A percentile compares a stretch with the other conserved stretches of the same genome.
Conservation (phyloP, 2,888 invertebrate species). For the Eupithecia subfuscata region DNA sequence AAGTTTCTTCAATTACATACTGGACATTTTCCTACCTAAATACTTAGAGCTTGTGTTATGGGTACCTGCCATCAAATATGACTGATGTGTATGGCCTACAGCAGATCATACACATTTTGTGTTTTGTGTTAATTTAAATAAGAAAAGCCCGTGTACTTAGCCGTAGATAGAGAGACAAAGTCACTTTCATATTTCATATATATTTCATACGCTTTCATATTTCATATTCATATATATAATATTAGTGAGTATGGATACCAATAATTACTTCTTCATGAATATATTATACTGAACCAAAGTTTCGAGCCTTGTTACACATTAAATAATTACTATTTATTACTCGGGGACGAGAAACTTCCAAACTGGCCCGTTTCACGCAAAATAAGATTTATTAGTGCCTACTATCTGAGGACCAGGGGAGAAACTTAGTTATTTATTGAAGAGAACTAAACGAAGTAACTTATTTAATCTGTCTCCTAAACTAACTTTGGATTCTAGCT, state of each 20-base stretch:
- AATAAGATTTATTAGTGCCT: constrained; percentile 4
- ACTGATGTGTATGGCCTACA: no score
- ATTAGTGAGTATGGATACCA: background rate
- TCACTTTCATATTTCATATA: no score
- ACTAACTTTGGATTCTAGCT: background rate
- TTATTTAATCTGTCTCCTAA: background rate
- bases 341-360: background rate
- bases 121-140: no score
- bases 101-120: no score
- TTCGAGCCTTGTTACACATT: background rate
- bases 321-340: background rate
- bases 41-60: no score
- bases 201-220: no score
- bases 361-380: background rate
- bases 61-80: no score
- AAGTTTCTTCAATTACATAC: no score
- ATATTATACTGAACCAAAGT: background rate
- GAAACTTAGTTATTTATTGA: background rate
- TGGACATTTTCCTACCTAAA: no score
- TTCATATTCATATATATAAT: background rate
- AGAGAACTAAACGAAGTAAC: background rate
- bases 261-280: background rate
- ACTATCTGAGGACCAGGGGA: background rate
- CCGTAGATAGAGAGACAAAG: no score
- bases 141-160: no score